Evolutionary conservation across 2,888 invertebrate genomes (phyloP).

Genomic region (Perithous albicinctus): DNA sequence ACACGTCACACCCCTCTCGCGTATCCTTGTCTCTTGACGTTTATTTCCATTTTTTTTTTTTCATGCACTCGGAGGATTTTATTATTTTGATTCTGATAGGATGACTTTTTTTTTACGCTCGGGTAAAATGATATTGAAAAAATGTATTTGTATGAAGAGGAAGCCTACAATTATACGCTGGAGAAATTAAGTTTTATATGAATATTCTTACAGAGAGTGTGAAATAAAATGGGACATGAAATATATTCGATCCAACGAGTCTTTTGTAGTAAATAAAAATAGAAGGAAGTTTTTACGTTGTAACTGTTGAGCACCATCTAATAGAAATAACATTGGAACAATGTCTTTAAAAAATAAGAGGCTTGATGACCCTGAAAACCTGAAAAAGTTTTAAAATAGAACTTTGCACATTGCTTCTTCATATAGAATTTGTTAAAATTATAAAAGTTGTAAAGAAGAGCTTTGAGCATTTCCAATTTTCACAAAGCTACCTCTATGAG

Average conservation of each 20-base stretch:
- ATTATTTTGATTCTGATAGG: background rate
- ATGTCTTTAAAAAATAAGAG: too few species aligned
- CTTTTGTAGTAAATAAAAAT: background rate
- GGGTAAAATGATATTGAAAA: background rate
- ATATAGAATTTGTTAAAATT: too few species aligned
- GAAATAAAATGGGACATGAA: background rate
- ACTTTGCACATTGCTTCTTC: too few species aligned
- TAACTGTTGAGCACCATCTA: too few species aligned
- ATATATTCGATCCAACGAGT: background rate
- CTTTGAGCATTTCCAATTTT: too few species aligned
- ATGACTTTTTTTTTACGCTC: background rate
- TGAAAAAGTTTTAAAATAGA: too few species aligned
- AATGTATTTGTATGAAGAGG: background rate
- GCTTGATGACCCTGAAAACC: too few species aligned
- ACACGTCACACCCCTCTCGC: constrained; percentile 14
- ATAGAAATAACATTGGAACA: too few species aligned
- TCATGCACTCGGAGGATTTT: background rate
- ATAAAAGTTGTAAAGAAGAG: too few species aligned
- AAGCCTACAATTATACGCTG: background rate
- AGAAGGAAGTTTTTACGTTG: too few species aligned
- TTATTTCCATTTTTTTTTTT: constrained; percentile 25
- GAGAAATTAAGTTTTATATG: background rate
- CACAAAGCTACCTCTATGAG: too few species aligned
- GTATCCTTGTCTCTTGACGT: background rate
- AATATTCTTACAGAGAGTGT: background rate